Evolutionary conservation across 2,113 vertebrate species (phyloP).

Genomic region (Tragelaphus strepsiceros): DNA sequence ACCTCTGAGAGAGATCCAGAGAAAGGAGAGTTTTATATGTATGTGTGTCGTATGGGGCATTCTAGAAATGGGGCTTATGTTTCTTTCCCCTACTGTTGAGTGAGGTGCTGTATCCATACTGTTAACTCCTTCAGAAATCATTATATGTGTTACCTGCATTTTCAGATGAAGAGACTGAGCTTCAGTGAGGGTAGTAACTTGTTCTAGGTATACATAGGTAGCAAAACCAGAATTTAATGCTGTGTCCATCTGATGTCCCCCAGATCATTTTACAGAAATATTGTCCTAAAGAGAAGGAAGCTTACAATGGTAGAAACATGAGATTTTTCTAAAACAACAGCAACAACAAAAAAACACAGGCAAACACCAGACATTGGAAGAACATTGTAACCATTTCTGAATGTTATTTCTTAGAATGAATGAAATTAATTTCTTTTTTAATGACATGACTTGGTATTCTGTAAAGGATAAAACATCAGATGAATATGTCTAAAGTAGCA

Average conservation of each 20-base stretch:
- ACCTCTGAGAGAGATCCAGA: not conserved
- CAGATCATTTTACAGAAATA: not conserved
- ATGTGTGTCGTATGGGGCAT: rapidly evolving
- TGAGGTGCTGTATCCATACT: not conserved
- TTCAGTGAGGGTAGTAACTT: not conserved
- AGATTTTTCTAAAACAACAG: not conserved
- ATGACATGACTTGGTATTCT: not conserved
- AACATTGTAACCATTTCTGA: not conserved
- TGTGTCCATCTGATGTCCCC: not conserved
- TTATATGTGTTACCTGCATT: not conserved
- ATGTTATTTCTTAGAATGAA: not conserved
- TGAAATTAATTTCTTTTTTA: not conserved
- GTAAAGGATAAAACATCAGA: not conserved
- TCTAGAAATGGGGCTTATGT: not conserved
- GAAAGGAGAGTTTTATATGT: not conserved
- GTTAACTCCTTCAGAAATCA: not conserved
- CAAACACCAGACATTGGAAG: not conserved
- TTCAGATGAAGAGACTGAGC: not conserved
- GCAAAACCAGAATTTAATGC: not conserved
- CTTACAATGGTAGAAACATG: not conserved
- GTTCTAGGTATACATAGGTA: not conserved
- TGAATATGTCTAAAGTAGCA: not conserved
- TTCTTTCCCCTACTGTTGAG: not conserved
- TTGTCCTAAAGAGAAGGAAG: not conserved
- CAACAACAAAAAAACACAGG: not conserved